Conservation (phyloP, 2,888 invertebrate genomes). For the Nycteola revayana region DNA sequence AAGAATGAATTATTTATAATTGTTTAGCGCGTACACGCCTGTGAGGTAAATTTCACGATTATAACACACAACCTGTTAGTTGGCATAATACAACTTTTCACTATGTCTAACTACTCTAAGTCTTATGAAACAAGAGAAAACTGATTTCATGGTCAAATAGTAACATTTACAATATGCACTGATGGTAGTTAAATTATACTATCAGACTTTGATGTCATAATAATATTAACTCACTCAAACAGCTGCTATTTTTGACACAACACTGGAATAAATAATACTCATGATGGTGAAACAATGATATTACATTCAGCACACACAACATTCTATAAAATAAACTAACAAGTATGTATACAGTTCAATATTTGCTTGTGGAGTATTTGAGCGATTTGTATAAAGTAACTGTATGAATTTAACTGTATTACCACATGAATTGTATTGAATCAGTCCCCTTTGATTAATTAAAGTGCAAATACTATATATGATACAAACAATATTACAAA, state of each 20-base stretch:
- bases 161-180: constrained; percentile 22
- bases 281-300: constrained; percentile 4
- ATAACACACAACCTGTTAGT: constrained; percentile 75
- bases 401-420: constrained; percentile 24
- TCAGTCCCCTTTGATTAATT: constrained; percentile 51
- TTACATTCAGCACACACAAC: constrained; percentile 13
- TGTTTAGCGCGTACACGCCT: neutral
- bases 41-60: constrained; percentile 38
- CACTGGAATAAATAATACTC: constrained; percentile 26
- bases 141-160: constrained; percentile 23
- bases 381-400: constrained; percentile 22
- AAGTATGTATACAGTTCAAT: constrained; percentile 27
- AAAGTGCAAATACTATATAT: constrained; percentile 62
- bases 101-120: constrained; percentile 59
- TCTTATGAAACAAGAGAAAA: constrained; percentile 49
- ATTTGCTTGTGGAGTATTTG: constrained; percentile 29
- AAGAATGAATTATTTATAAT: too few species aligned
- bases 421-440: constrained; percentile 33
- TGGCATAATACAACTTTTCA: constrained; percentile 59
- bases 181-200: constrained; percentile 20
- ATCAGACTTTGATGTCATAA: constrained; percentile 33
- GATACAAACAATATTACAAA: constrained; percentile 70
- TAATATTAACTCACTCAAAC: constrained; percentile 18
- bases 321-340: constrained; percentile 24
- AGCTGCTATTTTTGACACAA: constrained; percentile 33